phyloP scores from a whole-genome alignment of 2,113 vertebrate genomes.

The Patagioenas fasciata region DNA sequence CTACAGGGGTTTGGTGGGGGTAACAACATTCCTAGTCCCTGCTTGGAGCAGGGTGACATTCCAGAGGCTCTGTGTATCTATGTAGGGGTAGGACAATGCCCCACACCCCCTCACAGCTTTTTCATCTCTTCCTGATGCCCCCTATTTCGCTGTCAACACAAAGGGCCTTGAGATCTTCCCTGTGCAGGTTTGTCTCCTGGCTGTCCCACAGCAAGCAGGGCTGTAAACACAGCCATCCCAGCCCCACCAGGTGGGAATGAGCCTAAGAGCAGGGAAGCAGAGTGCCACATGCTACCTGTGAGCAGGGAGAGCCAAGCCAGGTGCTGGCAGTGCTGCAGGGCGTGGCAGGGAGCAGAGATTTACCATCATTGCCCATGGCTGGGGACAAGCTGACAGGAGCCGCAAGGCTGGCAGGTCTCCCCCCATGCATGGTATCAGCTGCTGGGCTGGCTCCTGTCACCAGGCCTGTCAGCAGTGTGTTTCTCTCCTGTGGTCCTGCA shows the following conservation, averaged over 20 bases:
- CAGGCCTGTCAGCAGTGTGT: neutral
- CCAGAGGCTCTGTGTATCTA: neutral
- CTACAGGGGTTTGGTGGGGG: neutral
- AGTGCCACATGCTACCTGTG: accelerated
- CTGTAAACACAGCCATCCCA: neutral
- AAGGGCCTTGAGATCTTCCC: accelerated
- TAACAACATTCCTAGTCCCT: accelerated
- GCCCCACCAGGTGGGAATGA: neutral
- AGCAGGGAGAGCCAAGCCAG: neutral
- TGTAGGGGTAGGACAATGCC: no score
- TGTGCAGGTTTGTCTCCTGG: neutral
- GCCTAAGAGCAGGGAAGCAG: neutral
- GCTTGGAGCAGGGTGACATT: neutral
- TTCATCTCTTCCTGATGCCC: neutral
- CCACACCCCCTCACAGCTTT: neutral
- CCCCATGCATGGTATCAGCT: accelerated
- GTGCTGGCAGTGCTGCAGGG: neutral
- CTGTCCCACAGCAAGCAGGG: neutral
- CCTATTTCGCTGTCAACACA: accelerated
- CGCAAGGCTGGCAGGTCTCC: neutral
- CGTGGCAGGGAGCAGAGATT: neutral
- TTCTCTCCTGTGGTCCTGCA: no score
- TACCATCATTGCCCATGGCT: neutral
- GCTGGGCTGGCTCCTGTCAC: neutral
- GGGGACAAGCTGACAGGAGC: neutral